Evolutionary conservation across 2,888 invertebrate genomes (phyloP).

Genomic region (Melanostoma mellinum): DNA sequence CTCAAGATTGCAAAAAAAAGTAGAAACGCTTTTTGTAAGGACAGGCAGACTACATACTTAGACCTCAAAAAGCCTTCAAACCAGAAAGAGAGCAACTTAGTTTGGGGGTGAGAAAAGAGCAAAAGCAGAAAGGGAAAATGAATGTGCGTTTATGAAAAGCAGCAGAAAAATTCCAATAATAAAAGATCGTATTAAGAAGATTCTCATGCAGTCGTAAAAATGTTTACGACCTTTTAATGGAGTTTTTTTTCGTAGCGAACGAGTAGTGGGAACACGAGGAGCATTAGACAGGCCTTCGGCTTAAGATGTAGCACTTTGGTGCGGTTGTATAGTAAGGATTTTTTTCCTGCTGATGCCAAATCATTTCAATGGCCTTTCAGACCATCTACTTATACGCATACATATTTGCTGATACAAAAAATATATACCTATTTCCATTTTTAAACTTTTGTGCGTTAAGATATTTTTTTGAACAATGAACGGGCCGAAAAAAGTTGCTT

Average conservation of each 20-base stretch:
- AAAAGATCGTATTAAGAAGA: constrained; percentile 81
- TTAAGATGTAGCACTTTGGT: constrained; percentile 43
- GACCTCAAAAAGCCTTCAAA: constrained; percentile 45
- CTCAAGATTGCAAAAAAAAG: constrained; percentile 65
- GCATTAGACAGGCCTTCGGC: constrained; percentile 42
- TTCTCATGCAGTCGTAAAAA: constrained; percentile 81
- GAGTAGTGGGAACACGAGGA: constrained; percentile 55
- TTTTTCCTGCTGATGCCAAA: constrained; percentile 5
- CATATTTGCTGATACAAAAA: no score
- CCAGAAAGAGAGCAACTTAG: constrained; percentile 26
- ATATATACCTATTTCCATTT: no score
- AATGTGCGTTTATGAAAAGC: constrained; percentile 62
- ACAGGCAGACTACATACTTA: constrained; percentile 34
- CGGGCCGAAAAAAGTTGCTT: no score
- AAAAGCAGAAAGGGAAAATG: constrained; percentile 42
- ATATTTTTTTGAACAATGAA: no score
- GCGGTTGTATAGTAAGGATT: constrained; percentile 31
- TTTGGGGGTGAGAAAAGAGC: not conserved
- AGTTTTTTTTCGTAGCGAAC: constrained; percentile 77
- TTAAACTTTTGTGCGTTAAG: no score
- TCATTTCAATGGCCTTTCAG: not conserved
- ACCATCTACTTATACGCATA: no score
- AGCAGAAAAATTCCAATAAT: constrained; percentile 80
- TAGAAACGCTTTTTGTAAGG: constrained; percentile 26
- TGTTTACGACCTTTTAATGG: constrained; percentile 82